Percentiles rank a stretch among this genome's conserved stretches.
phyloP scores from a whole-genome alignment of 2,113 vertebrate genomes.

The Oreochromis aureus region DNA sequence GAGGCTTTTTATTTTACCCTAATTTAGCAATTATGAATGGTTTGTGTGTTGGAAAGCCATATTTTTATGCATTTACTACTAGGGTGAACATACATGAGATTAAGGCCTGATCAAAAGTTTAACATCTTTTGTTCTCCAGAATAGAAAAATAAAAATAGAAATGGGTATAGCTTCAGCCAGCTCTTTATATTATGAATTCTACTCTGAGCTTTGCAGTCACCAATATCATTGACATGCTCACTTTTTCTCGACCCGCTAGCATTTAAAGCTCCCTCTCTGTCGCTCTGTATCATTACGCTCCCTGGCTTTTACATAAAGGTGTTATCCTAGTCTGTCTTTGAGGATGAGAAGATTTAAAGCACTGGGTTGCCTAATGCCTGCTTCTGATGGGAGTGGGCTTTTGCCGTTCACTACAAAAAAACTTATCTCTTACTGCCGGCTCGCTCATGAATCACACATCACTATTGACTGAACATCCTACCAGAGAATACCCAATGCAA shows the following conservation, averaged over 20 bases:
- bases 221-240: not conserved
- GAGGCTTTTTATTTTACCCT: not conserved
- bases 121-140: not conserved
- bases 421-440: rapidly evolving
- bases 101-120: not conserved
- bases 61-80: not conserved
- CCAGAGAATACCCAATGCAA: not conserved
- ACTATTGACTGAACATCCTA: not conserved
- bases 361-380: rapidly evolving
- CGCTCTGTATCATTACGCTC: not conserved
- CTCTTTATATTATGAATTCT: not conserved
- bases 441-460: not conserved
- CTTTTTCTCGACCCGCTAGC: not conserved
- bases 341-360: not conserved
- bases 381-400: not conserved
- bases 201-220: not conserved
- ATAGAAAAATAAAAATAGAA: not conserved
- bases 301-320: not conserved
- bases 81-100: not conserved
- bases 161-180: rapidly evolving
- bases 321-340: not conserved
- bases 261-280: not conserved
- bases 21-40: not conserved
- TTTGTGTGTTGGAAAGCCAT: not conserved
- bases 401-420: not conserved